Evolutionary conservation across 2,797 vertebrate genomes (phyloP), one percentile per base, ranked within the genome.

Genomic region (Enteromius treurensis): DNA sequence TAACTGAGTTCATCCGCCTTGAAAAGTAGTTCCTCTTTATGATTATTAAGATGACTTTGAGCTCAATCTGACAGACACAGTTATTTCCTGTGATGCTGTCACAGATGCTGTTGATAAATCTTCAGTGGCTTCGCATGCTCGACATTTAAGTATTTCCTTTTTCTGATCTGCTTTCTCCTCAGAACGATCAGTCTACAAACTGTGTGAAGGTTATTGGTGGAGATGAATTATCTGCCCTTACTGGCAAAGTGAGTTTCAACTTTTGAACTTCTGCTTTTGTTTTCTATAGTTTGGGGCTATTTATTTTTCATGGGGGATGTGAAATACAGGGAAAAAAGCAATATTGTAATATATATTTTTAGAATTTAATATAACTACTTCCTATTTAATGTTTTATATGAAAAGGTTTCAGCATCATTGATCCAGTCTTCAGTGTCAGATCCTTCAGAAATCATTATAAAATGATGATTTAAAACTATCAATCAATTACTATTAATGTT

Each of bases 161-260:
- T 21, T 19, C 15, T 73, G 23, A 0, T 45, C 6, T 60, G 37
- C 3, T 62, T 64, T 69, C 13, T 60, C 21, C 37, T 13, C 47
- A 96, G 95, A 95, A 95, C 71, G 95, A 96, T 85, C 91, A 94
- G 84, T 95, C 95, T 14, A 93, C 93, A 32, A 93, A 92, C 90
- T 91, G 51, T 34, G 94, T 96, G 69, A 92, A 92, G 91, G 93
- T 96, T 86, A 95, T 95, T 3, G 95, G 95, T 75, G 95, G 93
- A 9, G 95, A 96, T 79, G 95, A 96, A 32, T 90, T 96, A 84
- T 95, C 93, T 77, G 88, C 60, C 40, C 93, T 96, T 17, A 81
- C 90, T 53, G 95, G 95, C 74, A 96, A 96, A 93, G 95, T 95
- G 47, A 87, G 92, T 89, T 60, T 68, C n/a, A 23, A 47, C 23